A percentile compares a stretch with the other conserved stretches of the same genome.
Conservation (phyloP, 2,797 vertebrate species). For the Vireo griseus region DNA sequence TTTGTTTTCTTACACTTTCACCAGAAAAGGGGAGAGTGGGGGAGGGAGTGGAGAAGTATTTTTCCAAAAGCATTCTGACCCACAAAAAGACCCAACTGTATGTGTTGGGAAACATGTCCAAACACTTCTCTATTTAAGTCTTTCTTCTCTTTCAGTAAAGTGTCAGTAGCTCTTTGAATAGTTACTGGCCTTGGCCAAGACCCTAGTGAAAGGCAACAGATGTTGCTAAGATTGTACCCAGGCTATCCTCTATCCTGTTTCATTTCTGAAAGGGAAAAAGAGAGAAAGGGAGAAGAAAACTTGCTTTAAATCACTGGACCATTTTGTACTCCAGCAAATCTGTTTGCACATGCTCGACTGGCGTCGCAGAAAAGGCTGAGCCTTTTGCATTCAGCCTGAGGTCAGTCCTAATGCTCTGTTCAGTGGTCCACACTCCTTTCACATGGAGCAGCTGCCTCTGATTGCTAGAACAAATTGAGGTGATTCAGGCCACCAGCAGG, state of each 20-base stretch:
- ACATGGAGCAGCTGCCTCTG: slow-evolving; percentile 73
- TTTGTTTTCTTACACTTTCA: slow-evolving; percentile 61
- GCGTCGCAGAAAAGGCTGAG: slow-evolving; percentile 70
- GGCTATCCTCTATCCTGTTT: slow-evolving; percentile 68
- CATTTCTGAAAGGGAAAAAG: slow-evolving; percentile 56
- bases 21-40: not conserved
- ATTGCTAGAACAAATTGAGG: slow-evolving; percentile 81
- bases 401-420: slow-evolving; percentile 68
- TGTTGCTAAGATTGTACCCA: slow-evolving; percentile 73
- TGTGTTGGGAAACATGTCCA: slow-evolving; percentile 64
- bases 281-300: slow-evolving; percentile 46
- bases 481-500: slow-evolving; percentile 76
- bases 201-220: slow-evolving; percentile 81
- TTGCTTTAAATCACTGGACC: slow-evolving; percentile 73
- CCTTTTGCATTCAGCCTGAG: slow-evolving; percentile 69
- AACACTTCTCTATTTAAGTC: slow-evolving; percentile 34
- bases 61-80: slow-evolving; percentile 40
- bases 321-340: slow-evolving; percentile 71
- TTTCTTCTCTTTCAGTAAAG: slow-evolving; percentile 59
- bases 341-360: slow-evolving; percentile 76
- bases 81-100: slow-evolving; percentile 56
- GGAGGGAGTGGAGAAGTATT: not conserved
- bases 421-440: slow-evolving; percentile 67
- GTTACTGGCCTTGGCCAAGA: slow-evolving; percentile 74
- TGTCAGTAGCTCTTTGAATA: slow-evolving; percentile 64